A percentile compares a stretch with the other conserved stretches of the same genome.
These are phyloP conservation scores for Strigamia crassipes DNA, from an alignment of 2,888 invertebrate genomes.

Conservation along the genomic window DNA sequence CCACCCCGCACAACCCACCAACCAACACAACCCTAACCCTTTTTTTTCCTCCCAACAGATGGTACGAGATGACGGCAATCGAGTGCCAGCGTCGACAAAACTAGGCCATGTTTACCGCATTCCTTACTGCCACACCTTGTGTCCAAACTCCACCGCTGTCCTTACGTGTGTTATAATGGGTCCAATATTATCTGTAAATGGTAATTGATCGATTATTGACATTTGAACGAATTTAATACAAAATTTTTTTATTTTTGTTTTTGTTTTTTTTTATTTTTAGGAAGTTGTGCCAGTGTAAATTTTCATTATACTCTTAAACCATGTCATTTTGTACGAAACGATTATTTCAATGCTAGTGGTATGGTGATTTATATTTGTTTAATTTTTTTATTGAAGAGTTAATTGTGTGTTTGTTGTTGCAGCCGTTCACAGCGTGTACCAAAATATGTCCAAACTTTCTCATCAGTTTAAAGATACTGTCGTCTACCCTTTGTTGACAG, in stretches of 20 bases:
- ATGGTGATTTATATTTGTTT: not conserved
- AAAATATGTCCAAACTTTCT: slow-evolving; percentile 39
- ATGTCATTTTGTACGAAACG: slow-evolving; percentile 1
- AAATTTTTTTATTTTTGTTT: no score
- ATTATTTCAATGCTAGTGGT: slow-evolving; percentile 17
- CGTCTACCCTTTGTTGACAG: slow-evolving; percentile 30
- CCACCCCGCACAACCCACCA: no score
- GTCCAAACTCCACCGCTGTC: slow-evolving; percentile 25
- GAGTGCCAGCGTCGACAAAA: slow-evolving; percentile 7
- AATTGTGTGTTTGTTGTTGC: not conserved
- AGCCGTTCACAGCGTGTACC: slow-evolving; percentile 23
- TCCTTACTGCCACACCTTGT: slow-evolving; percentile 20
- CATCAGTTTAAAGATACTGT: slow-evolving; percentile 43
- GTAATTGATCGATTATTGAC: no score
- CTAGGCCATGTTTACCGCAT: slow-evolving; percentile 10
- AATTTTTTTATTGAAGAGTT: not conserved
- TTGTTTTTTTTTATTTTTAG: not conserved
- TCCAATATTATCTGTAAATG: slow-evolving; percentile 10
- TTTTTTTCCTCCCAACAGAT: no score
- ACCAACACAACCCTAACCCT: no score
- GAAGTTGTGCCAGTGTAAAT: slow-evolving; percentile 30
- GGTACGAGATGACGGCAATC: not conserved
- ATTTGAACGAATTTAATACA: no score
- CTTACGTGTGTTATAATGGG: not conserved
- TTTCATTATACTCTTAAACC: slow-evolving; percentile 30